Base-by-base conservation (phyloP, 2,888 invertebrate species). In the Sarcophaga carnaria region DNA sequence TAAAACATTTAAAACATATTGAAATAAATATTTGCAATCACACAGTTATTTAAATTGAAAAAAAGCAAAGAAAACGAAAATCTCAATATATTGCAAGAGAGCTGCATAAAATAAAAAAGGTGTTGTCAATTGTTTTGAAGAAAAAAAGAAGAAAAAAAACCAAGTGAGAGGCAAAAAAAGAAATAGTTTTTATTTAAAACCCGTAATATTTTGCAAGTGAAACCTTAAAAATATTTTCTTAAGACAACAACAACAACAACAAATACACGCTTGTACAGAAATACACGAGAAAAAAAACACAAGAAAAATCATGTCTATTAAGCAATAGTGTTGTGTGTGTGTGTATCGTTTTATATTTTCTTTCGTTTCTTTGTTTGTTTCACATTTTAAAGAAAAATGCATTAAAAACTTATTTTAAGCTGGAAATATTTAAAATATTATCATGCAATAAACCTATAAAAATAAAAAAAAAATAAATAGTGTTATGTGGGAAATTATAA, bases 141-240 rank as follows among this genome's bases (percentile, higher is more conserved):
- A 20, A 77, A 54, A 54, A 64, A 74, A 62, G 62, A 37, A 47
- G 22, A 49, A 11, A 37, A 17, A 60, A 25, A 37, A 75, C 0
- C 14, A 14, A 59, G 37, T 67, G 67, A 37, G 37, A 10, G 37
- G 27, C 17, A 66, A 14, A 11, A 3, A 59, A n/a, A 69, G 2
- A 49, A 60, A 77, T 47, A 66, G 47, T 49, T 72, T 83, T 47
- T 71, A 47, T 25, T 60, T 77, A 37, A 37, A 37, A 37, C 37
- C 37, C 54, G 37, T 74, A 64, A 14, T 49, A 37, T 69, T 20
- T 66, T 63, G 59, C 71, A 80, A 76, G 66, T 76, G 84, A 85
- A 85, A 77, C 84, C 84, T 77, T 85, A 85, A 25, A 80, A 85
- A 85, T 71, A 49, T 67, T 70, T 27, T 12, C 37, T 27, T 69